Evolutionary conservation across 2,113 vertebrate species (phyloP).

Genomic region (Nannobrachium achirus): DNA sequence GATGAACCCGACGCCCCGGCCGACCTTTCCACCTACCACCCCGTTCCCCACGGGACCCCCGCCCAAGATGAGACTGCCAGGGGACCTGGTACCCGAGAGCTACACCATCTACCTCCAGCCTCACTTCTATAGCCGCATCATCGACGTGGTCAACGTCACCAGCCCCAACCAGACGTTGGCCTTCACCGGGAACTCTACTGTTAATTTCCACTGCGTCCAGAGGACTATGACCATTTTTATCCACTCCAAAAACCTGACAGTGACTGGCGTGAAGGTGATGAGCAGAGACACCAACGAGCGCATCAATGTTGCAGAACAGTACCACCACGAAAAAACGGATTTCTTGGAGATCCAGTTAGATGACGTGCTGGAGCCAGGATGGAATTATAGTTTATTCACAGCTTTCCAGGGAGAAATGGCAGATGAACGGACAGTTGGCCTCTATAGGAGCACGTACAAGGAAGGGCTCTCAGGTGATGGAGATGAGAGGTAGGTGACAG

Average conservation of each 20-base stretch:
- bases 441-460: conserved; percentile 86
- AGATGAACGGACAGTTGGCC: conserved; percentile 67
- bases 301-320: fast-evolving
- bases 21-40: neutral
- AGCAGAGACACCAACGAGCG: fast-evolving
- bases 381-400: conserved; percentile 76
- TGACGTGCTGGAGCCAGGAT: fast-evolving
- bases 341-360: conserved; percentile 83
- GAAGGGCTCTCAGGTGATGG: conserved; percentile 16
- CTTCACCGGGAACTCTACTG: conserved; percentile 78
- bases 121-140: conserved; percentile 45
- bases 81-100: conserved; percentile 70
- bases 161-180: conserved; percentile 55
- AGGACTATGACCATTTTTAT: conserved; percentile 81
- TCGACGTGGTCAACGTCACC: conserved; percentile 43
- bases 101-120: conserved; percentile 83
- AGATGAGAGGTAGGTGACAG: conserved; percentile 30
- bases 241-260: conserved; percentile 82
- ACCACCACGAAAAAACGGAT: conserved; percentile 55
- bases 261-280: conserved; percentile 41
- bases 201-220: conserved; percentile 68
- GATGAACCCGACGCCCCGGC: fast-evolving
- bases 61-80: conserved; percentile 75
- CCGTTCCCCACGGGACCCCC: conserved; percentile 15
- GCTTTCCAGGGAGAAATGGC: conserved; percentile 79